Conservation (phyloP, 2,113 vertebrate species). For the Rhodinocichla rosea region DNA sequence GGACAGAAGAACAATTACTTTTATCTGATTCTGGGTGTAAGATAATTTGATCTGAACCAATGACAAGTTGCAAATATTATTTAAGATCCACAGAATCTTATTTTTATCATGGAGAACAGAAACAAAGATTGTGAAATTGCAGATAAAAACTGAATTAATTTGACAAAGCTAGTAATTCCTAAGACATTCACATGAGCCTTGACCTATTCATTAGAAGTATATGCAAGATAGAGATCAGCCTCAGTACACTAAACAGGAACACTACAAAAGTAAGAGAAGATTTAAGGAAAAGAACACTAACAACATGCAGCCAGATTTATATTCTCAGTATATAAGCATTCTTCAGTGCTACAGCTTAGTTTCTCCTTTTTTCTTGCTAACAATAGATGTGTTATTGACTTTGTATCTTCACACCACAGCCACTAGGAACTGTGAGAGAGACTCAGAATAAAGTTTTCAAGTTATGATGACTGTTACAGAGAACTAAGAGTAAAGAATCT, state of each 20-base stretch:
- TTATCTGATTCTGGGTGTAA: not conserved
- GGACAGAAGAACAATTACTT: not conserved
- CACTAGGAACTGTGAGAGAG: not conserved
- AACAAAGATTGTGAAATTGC: not conserved
- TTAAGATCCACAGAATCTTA: not conserved
- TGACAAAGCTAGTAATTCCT: not conserved
- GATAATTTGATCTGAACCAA: not conserved
- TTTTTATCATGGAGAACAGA: not conserved
- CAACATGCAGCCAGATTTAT: not conserved
- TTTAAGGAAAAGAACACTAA: not conserved
- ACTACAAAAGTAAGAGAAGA: not conserved
- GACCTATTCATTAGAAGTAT: not conserved
- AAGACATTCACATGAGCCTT: not conserved
- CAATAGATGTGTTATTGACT: not conserved
- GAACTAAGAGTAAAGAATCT: not conserved
- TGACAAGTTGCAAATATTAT: not conserved
- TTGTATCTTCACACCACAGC: not conserved
- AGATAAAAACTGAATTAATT: not conserved
- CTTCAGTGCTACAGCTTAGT: not conserved
- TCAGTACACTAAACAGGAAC: not conserved
- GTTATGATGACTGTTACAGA: not conserved
- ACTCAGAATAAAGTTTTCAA: not conserved
- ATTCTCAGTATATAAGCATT: not conserved
- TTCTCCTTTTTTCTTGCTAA: not conserved
- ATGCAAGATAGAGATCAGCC: not conserved